phyloP scores from a whole-genome alignment of 2,888 invertebrate genomes.

The Diarsia brunnea region DNA sequence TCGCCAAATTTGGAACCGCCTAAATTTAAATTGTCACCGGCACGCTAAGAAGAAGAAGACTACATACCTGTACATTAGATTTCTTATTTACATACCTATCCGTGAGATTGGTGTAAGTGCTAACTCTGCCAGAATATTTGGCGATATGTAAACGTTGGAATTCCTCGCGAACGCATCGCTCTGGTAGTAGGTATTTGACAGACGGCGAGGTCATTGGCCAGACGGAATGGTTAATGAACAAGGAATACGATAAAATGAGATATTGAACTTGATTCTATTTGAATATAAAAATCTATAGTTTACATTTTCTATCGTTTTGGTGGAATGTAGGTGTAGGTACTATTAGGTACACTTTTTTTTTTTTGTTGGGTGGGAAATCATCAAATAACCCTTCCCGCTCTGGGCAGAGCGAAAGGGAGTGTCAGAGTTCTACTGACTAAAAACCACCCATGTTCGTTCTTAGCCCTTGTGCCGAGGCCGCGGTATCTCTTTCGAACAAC shows the following conservation, averaged over 20 bases:
- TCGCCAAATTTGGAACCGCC: too few species aligned
- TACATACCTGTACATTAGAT: neutral
- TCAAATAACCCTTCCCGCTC: too few species aligned
- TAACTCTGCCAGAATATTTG: slow-evolving; percentile 34
- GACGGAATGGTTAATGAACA: slow-evolving; percentile 38
- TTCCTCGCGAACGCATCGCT: slow-evolving; percentile 17
- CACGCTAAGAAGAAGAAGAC: too few species aligned
- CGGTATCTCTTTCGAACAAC: too few species aligned
- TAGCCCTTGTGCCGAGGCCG: too few species aligned
- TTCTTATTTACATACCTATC: slow-evolving; percentile 5
- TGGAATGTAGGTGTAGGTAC: neutral
- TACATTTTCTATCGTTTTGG: neutral
- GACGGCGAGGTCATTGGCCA: slow-evolving; percentile 50
- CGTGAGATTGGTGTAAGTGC: slow-evolving; percentile 10
- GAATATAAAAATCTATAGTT: neutral
- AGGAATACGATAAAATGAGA: slow-evolving; percentile 10
- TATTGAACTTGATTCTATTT: slow-evolving; percentile 13
- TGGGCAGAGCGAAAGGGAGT: too few species aligned
- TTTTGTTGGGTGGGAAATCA: too few species aligned
- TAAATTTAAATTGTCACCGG: too few species aligned
- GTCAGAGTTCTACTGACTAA: too few species aligned
- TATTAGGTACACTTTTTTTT: too few species aligned
- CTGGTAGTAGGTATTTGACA: slow-evolving; percentile 1
- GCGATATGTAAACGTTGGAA: slow-evolving; percentile 25
- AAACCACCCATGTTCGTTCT: too few species aligned